Percentiles rank a stretch among this genome's conserved stretches.
Conservation (phyloP, 2,113 vertebrate genomes). For the Brachyhypopomus gauderio region DNA sequence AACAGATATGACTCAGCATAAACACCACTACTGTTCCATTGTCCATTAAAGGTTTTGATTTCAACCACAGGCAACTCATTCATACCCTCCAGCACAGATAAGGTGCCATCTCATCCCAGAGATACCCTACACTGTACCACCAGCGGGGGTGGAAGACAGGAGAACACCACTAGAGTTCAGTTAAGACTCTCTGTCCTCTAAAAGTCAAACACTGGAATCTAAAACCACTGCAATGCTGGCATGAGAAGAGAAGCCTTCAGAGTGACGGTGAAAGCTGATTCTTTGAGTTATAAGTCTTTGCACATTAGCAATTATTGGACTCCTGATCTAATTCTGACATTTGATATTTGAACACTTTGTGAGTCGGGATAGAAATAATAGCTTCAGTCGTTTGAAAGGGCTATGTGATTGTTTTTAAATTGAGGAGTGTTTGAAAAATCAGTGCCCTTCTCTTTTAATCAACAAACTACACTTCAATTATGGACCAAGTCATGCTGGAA, state of each 20-base stretch:
- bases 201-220: constrained; percentile 50
- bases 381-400: not conserved
- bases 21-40: constrained; percentile 22
- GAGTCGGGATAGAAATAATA: not conserved
- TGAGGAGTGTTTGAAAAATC: constrained; percentile 8
- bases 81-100: not conserved
- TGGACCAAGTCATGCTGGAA: not conserved
- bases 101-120: constrained; percentile 32
- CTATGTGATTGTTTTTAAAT: not conserved
- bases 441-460: not conserved
- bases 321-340: constrained; percentile 21
- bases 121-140: constrained; percentile 35
- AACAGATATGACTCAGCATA: constrained; percentile 34
- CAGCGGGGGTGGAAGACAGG: constrained; percentile 27
- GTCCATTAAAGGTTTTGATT: constrained; percentile 47
- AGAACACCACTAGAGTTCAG: constrained; percentile 15
- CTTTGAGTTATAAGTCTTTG: constrained; percentile 53
- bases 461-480: constrained; percentile 8
- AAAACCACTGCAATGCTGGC: constrained; percentile 52
- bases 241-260: constrained; percentile 46
- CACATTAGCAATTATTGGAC: constrained; percentile 46
- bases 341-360: constrained; percentile 19
- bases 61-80: constrained; percentile 41
- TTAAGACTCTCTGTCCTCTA: constrained; percentile 47
- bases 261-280: constrained; percentile 59